Conservation (phyloP, 2,113 vertebrate genomes). For the Aldabrachelys gigantea region DNA sequence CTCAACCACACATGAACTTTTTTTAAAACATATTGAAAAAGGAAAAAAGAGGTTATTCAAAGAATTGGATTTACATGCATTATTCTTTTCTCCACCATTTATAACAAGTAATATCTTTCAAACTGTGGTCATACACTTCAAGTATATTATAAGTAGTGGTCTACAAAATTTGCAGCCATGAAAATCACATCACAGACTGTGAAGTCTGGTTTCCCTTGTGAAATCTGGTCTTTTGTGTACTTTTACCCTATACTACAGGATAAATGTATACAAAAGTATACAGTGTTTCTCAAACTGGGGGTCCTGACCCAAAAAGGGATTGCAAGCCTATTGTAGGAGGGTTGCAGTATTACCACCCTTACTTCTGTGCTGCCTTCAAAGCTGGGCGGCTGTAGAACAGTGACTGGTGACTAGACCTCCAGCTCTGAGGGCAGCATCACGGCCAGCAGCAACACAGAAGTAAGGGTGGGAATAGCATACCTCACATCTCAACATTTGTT, state of each 20-base stretch:
- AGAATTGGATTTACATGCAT: not conserved
- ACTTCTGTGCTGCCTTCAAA: not conserved
- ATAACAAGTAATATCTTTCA: not conserved
- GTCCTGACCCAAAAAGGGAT: not conserved
- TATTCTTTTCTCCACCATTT: not conserved
- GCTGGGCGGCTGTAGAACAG: not conserved
- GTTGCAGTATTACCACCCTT: not conserved
- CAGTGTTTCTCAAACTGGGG: not conserved
- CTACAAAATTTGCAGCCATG: too few relatives aligned
- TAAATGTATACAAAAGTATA: not conserved
- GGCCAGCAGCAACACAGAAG: not conserved
- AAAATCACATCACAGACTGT: too few relatives aligned
- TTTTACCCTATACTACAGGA: not conserved
- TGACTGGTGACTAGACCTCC: not conserved
- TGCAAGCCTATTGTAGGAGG: not conserved
- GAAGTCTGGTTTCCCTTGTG: not conserved
- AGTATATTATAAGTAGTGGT: not conserved
- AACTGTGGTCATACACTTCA: not conserved
- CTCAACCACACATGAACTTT: not conserved
- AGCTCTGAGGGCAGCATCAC: not conserved
- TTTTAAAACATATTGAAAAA: not conserved
- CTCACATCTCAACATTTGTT: not conserved
- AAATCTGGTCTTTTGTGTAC: not conserved
- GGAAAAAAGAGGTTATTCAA: not conserved
- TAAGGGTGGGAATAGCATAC: not conserved